These are phyloP conservation scores for Atta cephalotes DNA, from an alignment of 1,140 invertebrate genomes.

Conservation along the genomic window DNA sequence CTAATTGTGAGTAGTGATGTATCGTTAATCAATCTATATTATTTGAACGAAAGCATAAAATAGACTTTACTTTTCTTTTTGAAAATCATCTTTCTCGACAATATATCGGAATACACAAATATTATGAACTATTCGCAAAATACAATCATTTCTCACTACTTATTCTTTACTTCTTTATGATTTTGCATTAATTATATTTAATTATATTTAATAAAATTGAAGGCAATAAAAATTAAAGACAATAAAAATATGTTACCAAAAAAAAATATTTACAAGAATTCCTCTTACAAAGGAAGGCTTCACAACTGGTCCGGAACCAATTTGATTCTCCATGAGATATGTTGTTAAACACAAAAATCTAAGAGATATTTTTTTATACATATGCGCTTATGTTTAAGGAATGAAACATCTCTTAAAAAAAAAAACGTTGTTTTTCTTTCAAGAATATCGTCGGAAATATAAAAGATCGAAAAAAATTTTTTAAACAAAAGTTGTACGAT, in stretches of 20 bases:
- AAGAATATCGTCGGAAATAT: no score
- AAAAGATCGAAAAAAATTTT: no score
- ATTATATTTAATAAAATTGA: slow-evolving; percentile 15
- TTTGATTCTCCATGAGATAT: no score
- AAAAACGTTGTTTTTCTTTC: no score
- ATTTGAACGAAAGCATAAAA: slow-evolving; percentile 38
- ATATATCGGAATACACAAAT: no score
- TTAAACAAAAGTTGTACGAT: no score
- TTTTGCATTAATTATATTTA: slow-evolving; percentile 21
- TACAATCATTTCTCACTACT: slow-evolving; percentile 12
- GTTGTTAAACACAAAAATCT: no score
- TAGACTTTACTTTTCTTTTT: slow-evolving; percentile 48
- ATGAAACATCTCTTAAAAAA: no score
- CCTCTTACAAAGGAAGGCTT: not conserved
- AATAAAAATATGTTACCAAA: slow-evolving; percentile 84
- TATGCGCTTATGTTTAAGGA: no score
- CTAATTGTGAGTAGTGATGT: not conserved
- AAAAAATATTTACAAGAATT: slow-evolving; percentile 82
- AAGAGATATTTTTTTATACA: no score
- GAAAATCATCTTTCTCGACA: slow-evolving; percentile 19
- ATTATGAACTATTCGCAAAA: not conserved
- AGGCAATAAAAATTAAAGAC: slow-evolving; percentile 26
- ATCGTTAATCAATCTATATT: slow-evolving; percentile 20
- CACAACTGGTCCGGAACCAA: no score
- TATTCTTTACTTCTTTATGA: not conserved